These are phyloP conservation scores for Lophochroa leadbeateri DNA, from an alignment of 2,113 vertebrate genomes.

Conservation along the genomic window DNA sequence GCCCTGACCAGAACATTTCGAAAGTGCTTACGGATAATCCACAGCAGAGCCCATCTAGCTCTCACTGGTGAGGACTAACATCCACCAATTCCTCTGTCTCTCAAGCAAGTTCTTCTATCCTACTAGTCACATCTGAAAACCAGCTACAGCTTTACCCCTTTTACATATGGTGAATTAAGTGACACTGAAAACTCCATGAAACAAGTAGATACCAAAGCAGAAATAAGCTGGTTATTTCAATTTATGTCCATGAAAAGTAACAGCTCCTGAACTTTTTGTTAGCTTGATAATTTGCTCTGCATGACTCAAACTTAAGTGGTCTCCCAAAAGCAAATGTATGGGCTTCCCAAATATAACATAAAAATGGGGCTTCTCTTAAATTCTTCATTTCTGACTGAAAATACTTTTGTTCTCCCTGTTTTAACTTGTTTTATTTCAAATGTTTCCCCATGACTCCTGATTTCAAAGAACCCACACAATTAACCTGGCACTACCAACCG, in stretches of 20 bases:
- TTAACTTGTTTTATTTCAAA: not conserved
- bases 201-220: not conserved
- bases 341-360: not conserved
- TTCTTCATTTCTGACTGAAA: not conserved
- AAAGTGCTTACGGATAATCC: not conserved
- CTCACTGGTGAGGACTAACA: not conserved
- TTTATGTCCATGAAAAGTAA: not conserved
- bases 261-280: not conserved
- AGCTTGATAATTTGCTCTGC: not conserved
- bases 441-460: not conserved
- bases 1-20: not conserved
- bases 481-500: not conserved
- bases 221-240: not conserved
- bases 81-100: accelerated
- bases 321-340: not conserved
- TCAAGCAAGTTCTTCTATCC: not conserved
- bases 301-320: not conserved
- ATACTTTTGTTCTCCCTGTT: not conserved
- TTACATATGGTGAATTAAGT: not conserved
- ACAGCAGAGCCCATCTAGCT: not conserved
- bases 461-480: not conserved
- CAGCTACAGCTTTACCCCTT: not conserved
- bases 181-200: not conserved
- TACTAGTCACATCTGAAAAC: not conserved
- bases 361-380: not conserved